Base-by-base conservation (phyloP, 2,113 vertebrate species). In the Uropsilus gracilis region DNA sequence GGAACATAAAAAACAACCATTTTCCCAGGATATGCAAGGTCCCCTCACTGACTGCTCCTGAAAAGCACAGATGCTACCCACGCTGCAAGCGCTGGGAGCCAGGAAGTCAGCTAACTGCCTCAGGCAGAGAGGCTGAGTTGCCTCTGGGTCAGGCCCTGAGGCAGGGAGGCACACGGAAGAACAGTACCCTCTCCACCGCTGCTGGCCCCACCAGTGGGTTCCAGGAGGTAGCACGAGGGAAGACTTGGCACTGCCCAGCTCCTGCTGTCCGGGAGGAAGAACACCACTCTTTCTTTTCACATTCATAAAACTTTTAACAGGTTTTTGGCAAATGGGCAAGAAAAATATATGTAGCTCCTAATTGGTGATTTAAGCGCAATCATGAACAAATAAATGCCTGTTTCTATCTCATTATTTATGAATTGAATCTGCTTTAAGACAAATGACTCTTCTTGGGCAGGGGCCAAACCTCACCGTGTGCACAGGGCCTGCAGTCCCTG, bases 351-450 rank as follows among this genome's bases (percentile, higher is more conserved):
- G 98, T 98, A 98, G 97, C 95, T 98, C 97, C 97, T 98, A 98
- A 98, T 98, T 98, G 98, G 98, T 96, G 97, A 98, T 98, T 98
- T 98, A 98, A 98, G 97, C 91, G 95, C 97, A 98, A 98, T 98
- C 96, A 97, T 87, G 98, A 98, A 98, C 98, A 98, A 98, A 99
- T 98, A 98, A 98, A 98, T 97, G 96, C 97, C 98, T 98, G 98
- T 98, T 98, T 87, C 98, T 97, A 97, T 98, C 98, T 98, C 98
- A 98, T 98, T 98, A 98, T 98, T 98, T 98, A 98, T 96, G 98
- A 97, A 98, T 97, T 92, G 95, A 98, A 98, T 95, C 97, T 98
- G 95, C 97, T 98, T 97, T 95, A 96, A 98, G 98, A 98, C 95
- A 98, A 97, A 98, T 96, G 95, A 98, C 97, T 97, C 95, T 97